These are phyloP conservation scores for Halcyon senegalensis DNA, from an alignment of 2,113 vertebrate genomes.

Conservation along the genomic window DNA sequence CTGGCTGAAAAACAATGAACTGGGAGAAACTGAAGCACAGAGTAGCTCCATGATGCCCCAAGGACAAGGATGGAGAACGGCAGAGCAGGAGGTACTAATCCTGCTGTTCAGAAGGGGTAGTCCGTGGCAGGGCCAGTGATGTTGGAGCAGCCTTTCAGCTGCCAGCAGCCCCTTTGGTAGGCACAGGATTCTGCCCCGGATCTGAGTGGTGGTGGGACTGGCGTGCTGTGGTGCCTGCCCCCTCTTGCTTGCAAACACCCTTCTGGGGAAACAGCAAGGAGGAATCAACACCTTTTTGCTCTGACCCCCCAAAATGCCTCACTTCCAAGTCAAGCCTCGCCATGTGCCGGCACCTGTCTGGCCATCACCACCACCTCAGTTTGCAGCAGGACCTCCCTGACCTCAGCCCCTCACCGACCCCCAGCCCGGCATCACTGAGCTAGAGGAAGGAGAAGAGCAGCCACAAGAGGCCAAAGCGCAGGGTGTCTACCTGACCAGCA, in stretches of 20 bases:
- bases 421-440: neutral
- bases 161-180: neutral
- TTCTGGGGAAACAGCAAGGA: neutral
- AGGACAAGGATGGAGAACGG: neutral
- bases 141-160: neutral
- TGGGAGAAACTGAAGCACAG: neutral
- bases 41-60: accelerated
- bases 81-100: neutral
- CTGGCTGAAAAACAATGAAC: neutral
- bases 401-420: accelerated
- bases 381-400: neutral
- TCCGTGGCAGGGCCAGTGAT: accelerated
- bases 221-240: accelerated
- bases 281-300: accelerated
- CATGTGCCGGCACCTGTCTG: accelerated
- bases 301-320: accelerated
- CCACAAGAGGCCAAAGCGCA: accelerated
- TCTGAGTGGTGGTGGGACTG: neutral
- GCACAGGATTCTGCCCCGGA: neutral
- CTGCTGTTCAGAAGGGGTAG: accelerated
- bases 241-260: neutral
- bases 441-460: neutral
- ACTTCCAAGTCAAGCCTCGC: accelerated
- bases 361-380: accelerated
- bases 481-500: neutral